These are phyloP conservation scores for Scaptomyza flava DNA, from an alignment of 2,888 invertebrate genomes.

Conservation along the genomic window DNA sequence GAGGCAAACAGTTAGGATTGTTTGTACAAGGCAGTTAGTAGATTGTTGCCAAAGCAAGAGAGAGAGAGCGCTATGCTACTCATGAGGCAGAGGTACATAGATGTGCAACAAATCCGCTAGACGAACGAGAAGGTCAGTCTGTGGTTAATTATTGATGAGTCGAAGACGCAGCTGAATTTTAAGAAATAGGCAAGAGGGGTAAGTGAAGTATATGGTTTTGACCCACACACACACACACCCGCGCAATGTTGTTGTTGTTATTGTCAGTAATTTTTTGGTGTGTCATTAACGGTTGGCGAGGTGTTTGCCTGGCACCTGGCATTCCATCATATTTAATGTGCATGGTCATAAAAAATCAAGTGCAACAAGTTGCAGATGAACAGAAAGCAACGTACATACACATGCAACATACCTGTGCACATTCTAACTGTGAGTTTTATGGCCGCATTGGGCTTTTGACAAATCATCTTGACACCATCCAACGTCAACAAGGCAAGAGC, in stretches of 20 bases:
- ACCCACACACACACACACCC: conserved; percentile 45
- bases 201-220: conserved; percentile 8
- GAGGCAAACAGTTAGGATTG: conserved; percentile 53
- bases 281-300: conserved; percentile 53
- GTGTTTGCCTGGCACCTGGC: conserved; percentile 49
- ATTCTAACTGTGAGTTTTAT: conserved; percentile 67
- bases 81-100: background rate
- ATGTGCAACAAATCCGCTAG: conserved; percentile 39
- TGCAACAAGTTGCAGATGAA: conserved; percentile 70
- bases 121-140: conserved; percentile 61
- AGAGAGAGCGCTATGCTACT: background rate
- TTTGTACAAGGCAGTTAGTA: conserved; percentile 29
- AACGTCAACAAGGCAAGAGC: background rate
- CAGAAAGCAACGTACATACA: conserved; percentile 11
- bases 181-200: background rate
- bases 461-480: conserved; percentile 75
- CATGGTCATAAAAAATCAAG: conserved; percentile 73
- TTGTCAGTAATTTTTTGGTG: conserved; percentile 2
- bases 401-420: background rate
- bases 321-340: conserved; percentile 72
- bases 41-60: conserved; percentile 1
- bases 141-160: conserved; percentile 71
- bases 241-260: conserved; percentile 33
- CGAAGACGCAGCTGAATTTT: conserved; percentile 3
- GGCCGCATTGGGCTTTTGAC: conserved; percentile 56